Evolutionary conservation across 92 coral and sea anemone species (phyloP), one percentile per base, ranked within the genome.

Genomic region (Zoanthus sansibaricus): DNA sequence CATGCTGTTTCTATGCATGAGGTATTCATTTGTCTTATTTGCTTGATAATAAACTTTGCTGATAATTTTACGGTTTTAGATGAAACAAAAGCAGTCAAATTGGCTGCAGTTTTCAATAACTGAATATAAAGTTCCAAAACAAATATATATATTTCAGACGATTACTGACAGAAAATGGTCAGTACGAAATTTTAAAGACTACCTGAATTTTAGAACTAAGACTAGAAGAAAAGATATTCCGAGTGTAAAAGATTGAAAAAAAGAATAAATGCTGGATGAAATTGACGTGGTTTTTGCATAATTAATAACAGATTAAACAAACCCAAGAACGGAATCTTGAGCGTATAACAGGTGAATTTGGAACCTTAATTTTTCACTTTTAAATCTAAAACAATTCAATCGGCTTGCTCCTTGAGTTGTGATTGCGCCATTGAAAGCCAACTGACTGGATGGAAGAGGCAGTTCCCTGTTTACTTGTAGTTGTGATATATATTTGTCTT

Each of bases 361-460:
- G 7, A 11, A 49, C 55, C 55, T 49, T 7, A 1, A 49, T 2
- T 4, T 37, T 37, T 37, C 4, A 37, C 3, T 37, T 37, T 25
- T 25, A 25, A 49, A 49, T 49, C 9, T 7, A 9, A 49, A 49
- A 49, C 55, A 7, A 7, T 49, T 49, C 55, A 37, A 46, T 71
- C 15, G 25, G 47, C 20, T 17, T 17, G 2, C 6, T n/a, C 25
- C 73, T 15, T 44, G 59, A 64, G 74, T 42, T 79, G 59, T 61
- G 33, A 61, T 46, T 79, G 46, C 44, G 58, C 12, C 55, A 7
- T 2, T 45, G 72, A 33, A 62, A 33, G 64, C 25, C 11, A 32
- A 48, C 25, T 25, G 25, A 12, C 33, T 20, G 16, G 44, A 79
- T 79, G 84, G 84, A 79, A 18, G 73, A 79, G 7, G 74, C 59